phyloP scores from a whole-genome alignment of 1,140 invertebrate genomes.

The Ceratina australensis region DNA sequence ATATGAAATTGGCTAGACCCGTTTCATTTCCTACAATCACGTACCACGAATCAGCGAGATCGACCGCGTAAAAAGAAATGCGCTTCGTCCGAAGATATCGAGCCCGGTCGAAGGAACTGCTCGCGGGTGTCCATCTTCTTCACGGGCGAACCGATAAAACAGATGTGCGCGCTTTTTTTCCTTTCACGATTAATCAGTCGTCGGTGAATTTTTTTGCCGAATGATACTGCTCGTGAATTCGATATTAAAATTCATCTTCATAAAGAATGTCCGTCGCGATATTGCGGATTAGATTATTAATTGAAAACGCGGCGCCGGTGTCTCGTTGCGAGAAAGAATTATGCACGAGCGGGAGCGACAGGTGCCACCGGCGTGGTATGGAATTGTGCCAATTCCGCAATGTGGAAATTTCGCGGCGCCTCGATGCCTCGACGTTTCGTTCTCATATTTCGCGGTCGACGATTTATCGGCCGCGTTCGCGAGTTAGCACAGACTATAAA shows the following conservation, averaged over 20 bases:
- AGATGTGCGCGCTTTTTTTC: no score
- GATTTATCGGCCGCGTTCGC: conserved; percentile 12
- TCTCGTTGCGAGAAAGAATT: conserved; percentile 14
- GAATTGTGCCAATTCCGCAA: conserved; percentile 39
- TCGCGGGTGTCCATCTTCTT: background rate
- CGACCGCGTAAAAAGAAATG: background rate
- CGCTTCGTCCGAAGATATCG: background rate
- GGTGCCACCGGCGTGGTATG: conserved; percentile 29
- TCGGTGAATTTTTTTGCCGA: no score
- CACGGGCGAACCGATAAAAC: no score
- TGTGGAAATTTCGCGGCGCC: conserved; percentile 14
- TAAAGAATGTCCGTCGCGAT: no score
- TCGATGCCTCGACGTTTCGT: conserved; percentile 19
- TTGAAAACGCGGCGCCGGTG: background rate
- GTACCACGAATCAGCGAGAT: background rate
- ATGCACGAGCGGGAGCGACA: conserved; percentile 38
- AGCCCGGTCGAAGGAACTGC: background rate
- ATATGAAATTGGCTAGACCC: background rate
- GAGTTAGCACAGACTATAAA: conserved; percentile 26
- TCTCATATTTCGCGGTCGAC: conserved; percentile 20
- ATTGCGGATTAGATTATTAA: background rate
- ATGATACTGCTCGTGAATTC: no score
- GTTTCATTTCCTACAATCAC: background rate
- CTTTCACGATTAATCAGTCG: no score
- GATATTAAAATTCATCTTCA: no score